Conservation (phyloP, 2,113 vertebrate species). For the Dromiciops gliroides region DNA sequence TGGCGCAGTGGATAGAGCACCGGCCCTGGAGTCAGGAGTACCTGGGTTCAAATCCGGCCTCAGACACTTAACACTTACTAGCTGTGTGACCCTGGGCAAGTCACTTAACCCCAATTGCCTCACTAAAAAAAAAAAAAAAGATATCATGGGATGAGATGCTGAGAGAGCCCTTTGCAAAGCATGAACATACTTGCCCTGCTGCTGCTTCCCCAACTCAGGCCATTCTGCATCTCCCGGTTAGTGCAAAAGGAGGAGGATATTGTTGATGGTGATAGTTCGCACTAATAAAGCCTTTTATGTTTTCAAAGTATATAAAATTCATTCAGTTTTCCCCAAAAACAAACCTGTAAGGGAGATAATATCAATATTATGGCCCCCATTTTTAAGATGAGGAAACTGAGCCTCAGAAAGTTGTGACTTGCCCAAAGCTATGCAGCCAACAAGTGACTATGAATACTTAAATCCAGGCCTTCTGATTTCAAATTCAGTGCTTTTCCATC, state of each 20-base stretch:
- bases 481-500: background rate
- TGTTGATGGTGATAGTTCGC: background rate
- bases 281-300: background rate
- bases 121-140: too few relatives aligned
- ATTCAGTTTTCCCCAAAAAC: background rate
- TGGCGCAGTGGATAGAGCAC: too few relatives aligned
- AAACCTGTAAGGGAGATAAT: background rate
- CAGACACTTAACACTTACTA: too few relatives aligned
- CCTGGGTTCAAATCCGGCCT: too few relatives aligned
- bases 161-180: background rate
- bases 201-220: background rate
- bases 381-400: constrained; percentile 4
- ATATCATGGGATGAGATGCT: background rate
- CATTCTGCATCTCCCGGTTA: background rate
- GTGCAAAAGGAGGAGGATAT: background rate
- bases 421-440: background rate
- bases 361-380: background rate
- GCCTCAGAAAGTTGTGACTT: background rate
- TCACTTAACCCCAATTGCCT: too few relatives aligned
- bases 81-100: too few relatives aligned
- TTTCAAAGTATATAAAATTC: background rate
- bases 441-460: background rate
- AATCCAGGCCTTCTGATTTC: background rate
- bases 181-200: background rate
- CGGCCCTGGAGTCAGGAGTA: too few relatives aligned